These are phyloP conservation scores for Chaenodraco wilsoni DNA, from an alignment of 2,797 vertebrate genomes.

Conservation along the genomic window DNA sequence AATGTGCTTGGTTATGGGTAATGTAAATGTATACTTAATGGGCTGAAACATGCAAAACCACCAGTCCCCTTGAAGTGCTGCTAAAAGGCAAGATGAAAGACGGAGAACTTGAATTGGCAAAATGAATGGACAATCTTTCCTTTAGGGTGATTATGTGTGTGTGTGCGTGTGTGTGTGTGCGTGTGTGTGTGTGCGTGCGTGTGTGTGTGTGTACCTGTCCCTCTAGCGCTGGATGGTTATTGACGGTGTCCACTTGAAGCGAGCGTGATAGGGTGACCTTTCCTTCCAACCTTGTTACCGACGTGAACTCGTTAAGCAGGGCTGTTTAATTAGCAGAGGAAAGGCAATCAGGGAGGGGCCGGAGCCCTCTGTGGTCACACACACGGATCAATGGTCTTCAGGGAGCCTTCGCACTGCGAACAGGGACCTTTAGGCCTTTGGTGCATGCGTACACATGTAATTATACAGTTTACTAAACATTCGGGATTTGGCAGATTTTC, in stretches of 20 bases:
- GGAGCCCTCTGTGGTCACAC: constrained; percentile 52
- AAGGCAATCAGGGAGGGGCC: constrained; percentile 68
- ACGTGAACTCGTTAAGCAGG: constrained; percentile 67
- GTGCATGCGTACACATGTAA: constrained; percentile 13
- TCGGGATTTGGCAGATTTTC: constrained; percentile 2
- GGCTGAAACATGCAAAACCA: constrained; percentile 38
- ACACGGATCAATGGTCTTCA: constrained; percentile 76
- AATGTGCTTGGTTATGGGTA: not conserved
- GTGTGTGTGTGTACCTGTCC: constrained; percentile 40
- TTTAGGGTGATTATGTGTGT: not conserved
- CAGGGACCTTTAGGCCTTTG: constrained; percentile 38
- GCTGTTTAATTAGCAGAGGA: constrained; percentile 78
- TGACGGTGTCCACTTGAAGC: constrained; percentile 60
- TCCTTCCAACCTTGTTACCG: constrained; percentile 73
- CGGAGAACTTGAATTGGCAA: constrained; percentile 6
- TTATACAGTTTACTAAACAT: not conserved
- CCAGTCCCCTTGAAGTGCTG: constrained; percentile 23
- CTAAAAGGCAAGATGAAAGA: not conserved
- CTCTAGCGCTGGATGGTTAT: constrained; percentile 43
- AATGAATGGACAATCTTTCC: not conserved
- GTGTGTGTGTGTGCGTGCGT: too few species aligned
- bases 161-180: too few species aligned
- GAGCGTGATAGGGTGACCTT: constrained; percentile 71
- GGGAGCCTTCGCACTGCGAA: constrained; percentile 57
- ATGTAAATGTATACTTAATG: constrained; percentile 43